phyloP scores from a whole-genome alignment of 1,140 invertebrate genomes.

The Atta texana region DNA sequence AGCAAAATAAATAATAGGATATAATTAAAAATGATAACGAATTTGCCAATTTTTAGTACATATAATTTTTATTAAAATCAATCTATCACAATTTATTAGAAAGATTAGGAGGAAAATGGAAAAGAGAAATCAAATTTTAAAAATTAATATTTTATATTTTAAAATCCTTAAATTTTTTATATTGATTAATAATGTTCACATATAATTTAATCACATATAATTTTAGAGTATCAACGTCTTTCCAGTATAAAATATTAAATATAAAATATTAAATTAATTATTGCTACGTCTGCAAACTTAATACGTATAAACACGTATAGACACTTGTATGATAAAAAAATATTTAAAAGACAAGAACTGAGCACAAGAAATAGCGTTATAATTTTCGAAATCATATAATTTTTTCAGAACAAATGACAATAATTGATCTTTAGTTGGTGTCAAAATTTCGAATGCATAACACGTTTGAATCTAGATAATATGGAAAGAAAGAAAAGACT shows the following conservation, averaged over 20 bases:
- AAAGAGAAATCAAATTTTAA: background rate
- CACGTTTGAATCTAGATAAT: conserved; percentile 18
- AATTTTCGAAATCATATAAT: conserved; percentile 9
- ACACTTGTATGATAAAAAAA: background rate
- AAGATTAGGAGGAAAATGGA: background rate
- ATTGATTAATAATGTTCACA: background rate
- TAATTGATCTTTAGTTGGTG: background rate
- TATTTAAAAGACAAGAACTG: background rate
- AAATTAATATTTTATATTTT: background rate
- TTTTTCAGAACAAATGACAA: conserved; percentile 7
- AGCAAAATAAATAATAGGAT: background rate
- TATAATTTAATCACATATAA: background rate
- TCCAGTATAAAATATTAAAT: background rate
- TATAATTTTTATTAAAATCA: background rate
- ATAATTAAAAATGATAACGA: background rate
- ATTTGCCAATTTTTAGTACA: background rate
- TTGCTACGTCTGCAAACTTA: background rate
- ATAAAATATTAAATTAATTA: conserved; percentile 4
- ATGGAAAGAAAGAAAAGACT: conserved; percentile 4
- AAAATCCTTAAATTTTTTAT: background rate
- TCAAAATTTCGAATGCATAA: background rate
- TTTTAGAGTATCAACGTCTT: background rate
- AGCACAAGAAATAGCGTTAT: background rate
- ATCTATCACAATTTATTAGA: background rate
- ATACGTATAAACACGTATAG: background rate